Percentiles rank a stretch among this genome's conserved stretches.
Conservation (phyloP, 1,140 invertebrate genomes). For the Drosophila fuyamai region DNA sequence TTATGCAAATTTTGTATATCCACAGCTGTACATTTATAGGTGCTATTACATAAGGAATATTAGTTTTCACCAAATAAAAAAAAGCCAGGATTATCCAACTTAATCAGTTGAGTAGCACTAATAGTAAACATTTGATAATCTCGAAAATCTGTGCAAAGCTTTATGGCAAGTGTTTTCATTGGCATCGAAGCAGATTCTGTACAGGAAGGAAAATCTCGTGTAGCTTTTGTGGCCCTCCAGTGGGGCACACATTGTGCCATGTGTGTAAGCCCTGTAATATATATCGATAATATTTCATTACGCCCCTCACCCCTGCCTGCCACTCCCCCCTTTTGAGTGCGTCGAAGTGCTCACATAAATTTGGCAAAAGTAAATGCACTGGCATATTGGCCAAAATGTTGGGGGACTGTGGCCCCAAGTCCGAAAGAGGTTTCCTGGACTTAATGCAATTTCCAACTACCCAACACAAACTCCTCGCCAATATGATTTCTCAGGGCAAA, state of each 20-base stretch:
- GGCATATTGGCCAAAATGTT: constrained; percentile 70
- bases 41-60: no score
- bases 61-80: no score
- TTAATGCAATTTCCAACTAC: constrained; percentile 66
- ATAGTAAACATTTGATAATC: constrained; percentile 46
- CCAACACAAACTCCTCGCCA: constrained; percentile 14
- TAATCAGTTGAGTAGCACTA: constrained; percentile 42
- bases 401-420: neutral
- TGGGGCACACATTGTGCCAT: constrained; percentile 39
- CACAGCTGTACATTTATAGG: no score
- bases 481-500: constrained; percentile 59
- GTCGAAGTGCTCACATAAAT: constrained; percentile 76
- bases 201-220: constrained; percentile 13
- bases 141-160: constrained; percentile 22
- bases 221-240: constrained; percentile 3
- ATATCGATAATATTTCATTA: constrained; percentile 83
- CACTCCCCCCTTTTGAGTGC: constrained; percentile 19
- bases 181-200: constrained; percentile 1
- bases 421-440: constrained; percentile 40
- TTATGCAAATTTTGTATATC: no score
- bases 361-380: constrained; percentile 77
- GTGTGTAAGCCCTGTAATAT: constrained; percentile 71
- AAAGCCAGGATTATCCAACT: constrained; percentile 1
- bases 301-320: neutral
- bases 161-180: constrained; percentile 25